Percentiles rank a stretch among this genome's conserved stretches.
These are phyloP conservation scores for Benthosema pterotum DNA, from an alignment of 2,797 vertebrate species.

Conservation along the genomic window DNA sequence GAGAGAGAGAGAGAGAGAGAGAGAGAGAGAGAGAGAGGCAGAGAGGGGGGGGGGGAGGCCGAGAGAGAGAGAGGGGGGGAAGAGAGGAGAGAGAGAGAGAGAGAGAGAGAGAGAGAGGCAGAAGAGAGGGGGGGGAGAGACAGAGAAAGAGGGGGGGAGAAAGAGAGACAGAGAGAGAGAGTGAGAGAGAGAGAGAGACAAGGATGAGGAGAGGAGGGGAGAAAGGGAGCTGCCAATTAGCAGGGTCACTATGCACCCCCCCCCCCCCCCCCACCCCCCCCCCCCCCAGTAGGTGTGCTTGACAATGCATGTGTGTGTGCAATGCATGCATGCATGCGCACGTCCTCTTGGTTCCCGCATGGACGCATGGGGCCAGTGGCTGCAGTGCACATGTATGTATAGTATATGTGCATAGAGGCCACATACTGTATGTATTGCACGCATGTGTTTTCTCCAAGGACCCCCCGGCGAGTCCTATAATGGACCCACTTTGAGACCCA, in stretches of 20 bases:
- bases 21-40: no score
- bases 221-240: conserved; percentile 84
- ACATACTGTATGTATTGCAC: no score
- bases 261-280: no score
- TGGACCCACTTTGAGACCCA: background rate
- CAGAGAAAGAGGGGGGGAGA: conserved; percentile 68
- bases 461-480: no score
- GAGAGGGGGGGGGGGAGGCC: no score
- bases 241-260: conserved; percentile 85
- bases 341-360: background rate
- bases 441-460: no score
- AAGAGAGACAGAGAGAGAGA: conserved; percentile 68
- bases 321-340: background rate
- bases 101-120: no score
- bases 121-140: conserved; percentile 47
- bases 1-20: no score
- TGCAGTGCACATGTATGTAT: no score
- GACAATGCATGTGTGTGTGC: conserved; percentile 57
- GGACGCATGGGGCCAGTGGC: conserved; percentile 26
- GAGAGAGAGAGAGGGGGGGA: conserved; percentile 44
- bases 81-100: conserved; percentile 73
- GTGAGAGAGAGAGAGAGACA: conserved; percentile 8
- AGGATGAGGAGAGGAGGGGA: conserved; percentile 56
- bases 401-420: no score
- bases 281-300: background rate